A percentile compares a stretch with the other conserved stretches of the same genome.
Conservation (phyloP, 2,797 vertebrate species). For the Necrosyrtes monachus region DNA sequence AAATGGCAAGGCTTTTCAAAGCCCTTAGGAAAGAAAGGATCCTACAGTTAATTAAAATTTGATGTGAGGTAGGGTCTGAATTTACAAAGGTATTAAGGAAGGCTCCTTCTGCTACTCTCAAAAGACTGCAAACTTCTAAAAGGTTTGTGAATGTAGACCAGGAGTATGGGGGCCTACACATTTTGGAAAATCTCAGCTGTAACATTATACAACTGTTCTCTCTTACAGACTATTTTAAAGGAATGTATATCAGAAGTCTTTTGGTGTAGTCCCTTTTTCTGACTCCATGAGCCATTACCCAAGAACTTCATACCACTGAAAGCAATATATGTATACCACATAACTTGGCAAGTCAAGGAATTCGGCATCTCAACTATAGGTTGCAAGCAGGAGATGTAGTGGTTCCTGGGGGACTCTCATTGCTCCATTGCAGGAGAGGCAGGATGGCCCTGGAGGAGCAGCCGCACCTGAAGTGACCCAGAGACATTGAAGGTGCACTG, state of each 20-base stretch:
- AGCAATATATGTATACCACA: background rate
- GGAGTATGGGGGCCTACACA: rapidly evolving
- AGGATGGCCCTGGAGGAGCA: background rate
- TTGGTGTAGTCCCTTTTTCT: background rate
- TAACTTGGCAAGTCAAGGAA: background rate
- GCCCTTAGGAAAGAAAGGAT: background rate
- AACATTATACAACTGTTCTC: background rate
- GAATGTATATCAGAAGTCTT: background rate
- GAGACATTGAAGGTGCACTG: background rate
- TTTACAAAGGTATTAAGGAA: background rate
- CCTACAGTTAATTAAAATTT: background rate
- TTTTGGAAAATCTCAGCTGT: background rate
- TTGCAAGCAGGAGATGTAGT: background rate
- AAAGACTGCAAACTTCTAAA: background rate
- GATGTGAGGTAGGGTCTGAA: background rate
- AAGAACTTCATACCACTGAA: background rate
- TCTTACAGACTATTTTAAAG: background rate
- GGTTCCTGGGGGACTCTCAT: background rate
- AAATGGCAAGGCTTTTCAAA: background rate
- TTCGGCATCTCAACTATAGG: background rate
- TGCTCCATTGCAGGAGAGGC: background rate
- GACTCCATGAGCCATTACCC: background rate
- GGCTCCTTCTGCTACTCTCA: background rate
- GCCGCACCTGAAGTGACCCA: background rate
- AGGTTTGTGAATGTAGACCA: background rate